Percentiles rank a stretch among this genome's conserved stretches.
These are phyloP conservation scores for Lithobates sylvaticus DNA, from an alignment of 2,797 vertebrate genomes.

Conservation along the genomic window DNA sequence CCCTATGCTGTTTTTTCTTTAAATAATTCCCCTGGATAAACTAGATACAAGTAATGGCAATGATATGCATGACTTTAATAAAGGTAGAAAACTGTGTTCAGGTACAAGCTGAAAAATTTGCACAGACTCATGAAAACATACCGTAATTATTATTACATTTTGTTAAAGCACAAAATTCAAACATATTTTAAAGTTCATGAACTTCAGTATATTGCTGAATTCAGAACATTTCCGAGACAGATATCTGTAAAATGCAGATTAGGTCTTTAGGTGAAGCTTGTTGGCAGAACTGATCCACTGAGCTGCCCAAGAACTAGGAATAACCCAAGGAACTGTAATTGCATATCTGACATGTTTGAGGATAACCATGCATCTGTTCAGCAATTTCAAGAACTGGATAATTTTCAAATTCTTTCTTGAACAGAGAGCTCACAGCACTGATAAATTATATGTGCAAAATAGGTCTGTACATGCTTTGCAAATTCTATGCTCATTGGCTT, in stretches of 20 bases:
- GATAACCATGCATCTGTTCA: slow-evolving; percentile 44
- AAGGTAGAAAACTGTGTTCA: too few relatives aligned
- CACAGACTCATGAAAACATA: not conserved
- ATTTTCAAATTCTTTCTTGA: slow-evolving; percentile 37
- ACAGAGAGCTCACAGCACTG: not conserved
- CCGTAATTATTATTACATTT: too few relatives aligned
- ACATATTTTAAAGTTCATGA: slow-evolving; percentile 21
- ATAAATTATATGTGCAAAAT: slow-evolving; percentile 17
- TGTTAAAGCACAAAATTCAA: not conserved
- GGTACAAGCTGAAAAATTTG: not conserved
- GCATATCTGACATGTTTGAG: slow-evolving; percentile 45
- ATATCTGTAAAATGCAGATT: slow-evolving; percentile 38
- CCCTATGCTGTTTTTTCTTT: too few relatives aligned
- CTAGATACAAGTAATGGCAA: too few relatives aligned
- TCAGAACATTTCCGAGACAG: slow-evolving; percentile 24
- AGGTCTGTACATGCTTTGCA: not conserved
- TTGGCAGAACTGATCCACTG: slow-evolving; percentile 27
- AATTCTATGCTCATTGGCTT: not conserved
- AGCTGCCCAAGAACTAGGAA: slow-evolving; percentile 21
- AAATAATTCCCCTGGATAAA: too few relatives aligned
- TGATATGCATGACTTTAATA: too few relatives aligned
- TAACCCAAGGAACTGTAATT: slow-evolving; percentile 41
- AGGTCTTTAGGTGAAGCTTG: slow-evolving; percentile 42
- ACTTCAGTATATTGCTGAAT: slow-evolving; percentile 8
- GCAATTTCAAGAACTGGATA: slow-evolving; percentile 42